Evolutionary conservation across 2,113 vertebrate genomes (phyloP).

Genomic region (Phaethon lepturus): DNA sequence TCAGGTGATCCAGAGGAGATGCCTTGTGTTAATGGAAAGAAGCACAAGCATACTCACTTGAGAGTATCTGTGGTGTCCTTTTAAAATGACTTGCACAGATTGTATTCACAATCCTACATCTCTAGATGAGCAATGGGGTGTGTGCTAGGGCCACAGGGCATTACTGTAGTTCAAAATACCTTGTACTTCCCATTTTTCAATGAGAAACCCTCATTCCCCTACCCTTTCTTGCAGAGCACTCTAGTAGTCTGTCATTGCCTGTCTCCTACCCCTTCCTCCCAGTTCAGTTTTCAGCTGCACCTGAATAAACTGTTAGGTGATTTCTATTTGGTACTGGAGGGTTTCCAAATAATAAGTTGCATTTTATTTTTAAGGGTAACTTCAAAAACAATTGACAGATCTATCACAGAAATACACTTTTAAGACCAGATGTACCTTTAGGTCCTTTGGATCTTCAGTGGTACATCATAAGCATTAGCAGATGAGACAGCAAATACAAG

Average conservation of each 20-base stretch:
- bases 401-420: background rate
- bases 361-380: background rate
- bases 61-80: background rate
- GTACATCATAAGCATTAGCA: rapidly evolving
- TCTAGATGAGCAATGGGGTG: background rate
- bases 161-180: background rate
- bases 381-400: background rate
- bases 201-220: background rate
- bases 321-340: background rate
- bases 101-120: background rate
- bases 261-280: background rate
- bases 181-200: background rate
- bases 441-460: background rate
- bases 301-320: background rate
- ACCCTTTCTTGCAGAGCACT: background rate
- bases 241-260: background rate
- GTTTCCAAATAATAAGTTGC: background rate
- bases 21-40: background rate
- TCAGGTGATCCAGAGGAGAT: background rate
- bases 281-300: background rate
- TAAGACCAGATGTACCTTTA: background rate
- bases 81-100: background rate
- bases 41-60: background rate
- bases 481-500: background rate
- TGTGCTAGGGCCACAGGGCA: background rate